phyloP scores from a whole-genome alignment of 2,888 invertebrate species.

The Theretra japonica region DNA sequence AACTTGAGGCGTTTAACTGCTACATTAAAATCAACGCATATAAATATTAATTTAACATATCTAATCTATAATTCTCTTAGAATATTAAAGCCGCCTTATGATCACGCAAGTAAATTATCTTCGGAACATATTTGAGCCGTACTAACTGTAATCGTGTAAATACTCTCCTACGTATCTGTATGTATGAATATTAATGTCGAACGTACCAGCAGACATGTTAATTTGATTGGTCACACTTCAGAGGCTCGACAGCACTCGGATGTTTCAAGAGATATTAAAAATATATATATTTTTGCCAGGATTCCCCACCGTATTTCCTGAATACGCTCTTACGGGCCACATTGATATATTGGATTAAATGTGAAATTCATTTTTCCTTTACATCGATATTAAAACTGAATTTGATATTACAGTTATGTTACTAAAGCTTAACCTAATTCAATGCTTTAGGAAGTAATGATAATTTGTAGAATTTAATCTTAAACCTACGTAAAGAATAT shows the following conservation, averaged over 20 bases:
- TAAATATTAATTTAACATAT: no score
- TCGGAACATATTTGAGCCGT: neutral
- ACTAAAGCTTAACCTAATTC: no score
- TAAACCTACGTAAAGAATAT: no score
- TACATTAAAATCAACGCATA: no score
- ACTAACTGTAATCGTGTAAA: neutral
- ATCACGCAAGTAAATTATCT: no score
- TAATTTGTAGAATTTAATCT: no score
- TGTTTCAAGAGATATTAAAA: conserved; percentile 11
- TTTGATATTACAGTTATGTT: no score
- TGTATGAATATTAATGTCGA: neutral
- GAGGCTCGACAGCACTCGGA: neutral
- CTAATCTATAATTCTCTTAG: no score
- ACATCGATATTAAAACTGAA: neutral
- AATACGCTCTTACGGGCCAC: neutral
- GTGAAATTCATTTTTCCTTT: neutral
- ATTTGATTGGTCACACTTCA: conserved; percentile 22
- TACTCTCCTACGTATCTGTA: neutral
- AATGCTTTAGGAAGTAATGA: no score
- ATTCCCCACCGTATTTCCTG: neutral
- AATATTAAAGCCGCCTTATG: no score
- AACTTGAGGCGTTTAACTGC: no score
- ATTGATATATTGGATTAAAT: conserved; percentile 2
- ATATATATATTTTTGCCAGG: conserved; percentile 13
- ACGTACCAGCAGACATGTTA: neutral